These are phyloP conservation scores for Telmatherina bonti DNA, from an alignment of 2,797 vertebrate genomes.

Conservation along the genomic window DNA sequence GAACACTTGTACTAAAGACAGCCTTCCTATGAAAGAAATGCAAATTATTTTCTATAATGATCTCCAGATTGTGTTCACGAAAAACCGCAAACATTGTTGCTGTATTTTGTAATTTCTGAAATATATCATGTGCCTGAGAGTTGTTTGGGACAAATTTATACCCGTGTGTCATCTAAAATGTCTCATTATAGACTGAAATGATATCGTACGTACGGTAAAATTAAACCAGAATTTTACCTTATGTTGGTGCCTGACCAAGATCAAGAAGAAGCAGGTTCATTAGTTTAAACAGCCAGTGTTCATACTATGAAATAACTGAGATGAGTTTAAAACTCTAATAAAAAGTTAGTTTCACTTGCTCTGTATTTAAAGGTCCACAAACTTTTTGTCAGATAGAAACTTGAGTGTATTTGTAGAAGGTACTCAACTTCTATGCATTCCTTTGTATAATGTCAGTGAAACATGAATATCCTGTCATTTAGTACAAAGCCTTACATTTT, in stretches of 20 bases:
- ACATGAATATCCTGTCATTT: constrained; percentile 22
- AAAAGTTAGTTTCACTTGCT: constrained; percentile 13
- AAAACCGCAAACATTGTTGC: constrained; percentile 1
- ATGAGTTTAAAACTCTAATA: constrained; percentile 5
- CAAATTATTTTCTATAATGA: constrained; percentile 3
- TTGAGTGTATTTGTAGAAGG: constrained; percentile 20
- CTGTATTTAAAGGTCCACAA: constrained; percentile 26
- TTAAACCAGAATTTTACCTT: not conserved
- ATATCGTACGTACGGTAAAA: not conserved
- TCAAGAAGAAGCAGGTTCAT: not conserved
- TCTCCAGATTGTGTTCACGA: constrained; percentile 16
- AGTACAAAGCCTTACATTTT: constrained; percentile 55
- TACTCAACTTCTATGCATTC: constrained; percentile 70
- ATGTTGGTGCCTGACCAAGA: too few species aligned
- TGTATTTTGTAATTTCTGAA: not conserved
- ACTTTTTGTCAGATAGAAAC: constrained; percentile 9
- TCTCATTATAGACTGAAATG: not conserved
- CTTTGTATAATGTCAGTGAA: constrained; percentile 28
- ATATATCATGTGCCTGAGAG: constrained; percentile 6
- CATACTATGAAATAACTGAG: not conserved
- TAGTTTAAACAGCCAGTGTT: not conserved
- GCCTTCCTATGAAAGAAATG: not conserved
- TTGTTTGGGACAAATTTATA: constrained; percentile 6
- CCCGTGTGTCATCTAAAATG: not conserved
- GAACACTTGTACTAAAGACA: not conserved